phyloP scores from a whole-genome alignment of 2,888 invertebrate species.

The Drosophila nigritarsus region DNA sequence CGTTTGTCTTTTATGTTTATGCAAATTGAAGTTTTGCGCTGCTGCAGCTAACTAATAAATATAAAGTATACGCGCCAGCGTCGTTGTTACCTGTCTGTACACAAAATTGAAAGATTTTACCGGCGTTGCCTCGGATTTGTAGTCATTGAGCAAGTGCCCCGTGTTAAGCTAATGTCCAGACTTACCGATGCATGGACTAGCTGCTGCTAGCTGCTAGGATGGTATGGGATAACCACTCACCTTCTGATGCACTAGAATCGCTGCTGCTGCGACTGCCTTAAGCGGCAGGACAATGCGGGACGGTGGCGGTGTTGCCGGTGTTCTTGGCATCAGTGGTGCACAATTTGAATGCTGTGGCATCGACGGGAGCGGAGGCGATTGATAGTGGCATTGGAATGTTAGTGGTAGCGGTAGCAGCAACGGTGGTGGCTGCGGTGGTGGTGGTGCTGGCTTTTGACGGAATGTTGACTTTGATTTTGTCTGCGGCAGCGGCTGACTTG shows the following conservation, averaged over 20 bases:
- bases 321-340: conserved; percentile 8
- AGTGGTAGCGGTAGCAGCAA: conserved; percentile 51
- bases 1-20: conserved; percentile 77
- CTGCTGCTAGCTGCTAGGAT: background rate
- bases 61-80: conserved; percentile 69
- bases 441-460: conserved; percentile 58
- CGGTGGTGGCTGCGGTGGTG: conserved; percentile 66
- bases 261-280: conserved; percentile 63
- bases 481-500: background rate
- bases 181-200: conserved; percentile 4
- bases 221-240: conserved; percentile 64
- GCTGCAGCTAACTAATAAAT: conserved; percentile 72
- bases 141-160: conserved; percentile 47
- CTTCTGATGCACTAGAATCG: conserved; percentile 77
- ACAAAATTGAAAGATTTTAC: conserved; percentile 66
- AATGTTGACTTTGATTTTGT: conserved; percentile 24
- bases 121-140: conserved; percentile 44
- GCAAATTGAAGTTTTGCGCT: conserved; percentile 75
- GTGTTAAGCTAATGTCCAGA: conserved; percentile 27
- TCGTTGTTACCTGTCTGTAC: conserved; percentile 37
- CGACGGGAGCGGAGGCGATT: conserved; percentile 11
- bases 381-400: conserved; percentile 44
- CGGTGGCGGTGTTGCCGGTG: conserved; percentile 13
- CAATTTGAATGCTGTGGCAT: conserved; percentile 2
- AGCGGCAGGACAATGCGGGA: conserved; percentile 60